These are phyloP conservation scores for Dipodomys spectabilis DNA, from an alignment of 2,113 vertebrate species.

Conservation along the genomic window DNA sequence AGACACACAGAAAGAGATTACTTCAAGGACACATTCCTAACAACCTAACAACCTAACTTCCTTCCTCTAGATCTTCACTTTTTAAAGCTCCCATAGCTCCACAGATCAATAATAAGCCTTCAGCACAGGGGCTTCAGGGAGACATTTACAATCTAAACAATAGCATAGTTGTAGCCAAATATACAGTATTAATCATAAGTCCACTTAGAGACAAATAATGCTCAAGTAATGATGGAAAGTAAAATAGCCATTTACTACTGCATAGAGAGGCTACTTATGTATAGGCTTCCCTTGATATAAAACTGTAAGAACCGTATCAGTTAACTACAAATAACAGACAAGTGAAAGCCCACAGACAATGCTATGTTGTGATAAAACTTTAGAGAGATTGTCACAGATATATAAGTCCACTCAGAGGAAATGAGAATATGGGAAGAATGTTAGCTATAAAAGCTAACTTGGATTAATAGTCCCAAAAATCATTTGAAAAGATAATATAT, in stretches of 20 bases:
- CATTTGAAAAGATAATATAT: not conserved
- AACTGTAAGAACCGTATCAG: not conserved
- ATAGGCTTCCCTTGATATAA: not conserved
- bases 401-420: not conserved
- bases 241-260: not conserved
- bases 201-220: not conserved
- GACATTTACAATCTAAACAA: not conserved
- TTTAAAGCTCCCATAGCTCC: not conserved
- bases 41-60: not conserved
- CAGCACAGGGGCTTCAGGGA: not conserved
- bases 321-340: not conserved
- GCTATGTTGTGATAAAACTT: not conserved
- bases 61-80: too few relatives aligned
- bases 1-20: too few relatives aligned
- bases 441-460: not conserved
- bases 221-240: slow-evolving; percentile 16
- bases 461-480: not conserved
- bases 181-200: not conserved
- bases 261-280: not conserved
- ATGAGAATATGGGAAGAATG: slow-evolving; percentile 23
- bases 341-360: not conserved
- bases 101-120: not conserved
- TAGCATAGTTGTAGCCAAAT: not conserved
- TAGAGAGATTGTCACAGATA: not conserved
- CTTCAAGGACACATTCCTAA: not conserved